phyloP scores from a whole-genome alignment of 2,113 vertebrate species.

The Macquaria ambigua region DNA sequence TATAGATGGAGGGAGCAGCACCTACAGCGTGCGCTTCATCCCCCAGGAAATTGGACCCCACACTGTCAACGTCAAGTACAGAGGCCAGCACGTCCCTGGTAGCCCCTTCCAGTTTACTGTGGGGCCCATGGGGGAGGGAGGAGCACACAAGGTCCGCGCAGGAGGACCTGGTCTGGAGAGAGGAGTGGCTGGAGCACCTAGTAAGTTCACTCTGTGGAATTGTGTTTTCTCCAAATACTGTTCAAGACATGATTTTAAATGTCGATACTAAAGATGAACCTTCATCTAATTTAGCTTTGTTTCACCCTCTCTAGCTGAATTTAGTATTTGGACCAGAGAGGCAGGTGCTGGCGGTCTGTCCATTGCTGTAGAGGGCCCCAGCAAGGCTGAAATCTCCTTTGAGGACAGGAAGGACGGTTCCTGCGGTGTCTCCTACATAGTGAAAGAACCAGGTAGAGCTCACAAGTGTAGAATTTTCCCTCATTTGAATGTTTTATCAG shows the following conservation, averaged over 20 bases:
- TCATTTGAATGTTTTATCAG: conserved; percentile 6
- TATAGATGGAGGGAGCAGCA: conserved; percentile 91
- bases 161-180: conserved; percentile 92
- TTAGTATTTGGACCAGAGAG: conserved; percentile 96
- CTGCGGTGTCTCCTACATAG: conserved; percentile 92
- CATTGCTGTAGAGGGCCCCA: conserved; percentile 93
- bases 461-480: not conserved
- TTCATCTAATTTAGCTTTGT: not conserved
- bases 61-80: conserved; percentile 93
- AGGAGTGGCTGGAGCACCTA: conserved; percentile 89
- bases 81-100: conserved; percentile 92
- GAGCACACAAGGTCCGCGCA: conserved; percentile 92
- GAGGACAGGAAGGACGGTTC: conserved; percentile 95
- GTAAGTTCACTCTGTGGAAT: conserved; percentile 77
- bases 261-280: not conserved
- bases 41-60: conserved; percentile 94
- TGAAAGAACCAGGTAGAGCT: conserved; percentile 90
- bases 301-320: conserved; percentile 85
- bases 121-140: conserved; percentile 91
- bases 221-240: not conserved
- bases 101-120: conserved; percentile 97
- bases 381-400: conserved; percentile 95
- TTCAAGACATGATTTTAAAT: not conserved
- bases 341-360: conserved; percentile 94
- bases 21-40: conserved; percentile 94